A percentile compares a stretch with the other conserved stretches of the same genome.
Evolutionary conservation across 1,140 invertebrate genomes (phyloP).

Genomic region (Drosophila lini): DNA sequence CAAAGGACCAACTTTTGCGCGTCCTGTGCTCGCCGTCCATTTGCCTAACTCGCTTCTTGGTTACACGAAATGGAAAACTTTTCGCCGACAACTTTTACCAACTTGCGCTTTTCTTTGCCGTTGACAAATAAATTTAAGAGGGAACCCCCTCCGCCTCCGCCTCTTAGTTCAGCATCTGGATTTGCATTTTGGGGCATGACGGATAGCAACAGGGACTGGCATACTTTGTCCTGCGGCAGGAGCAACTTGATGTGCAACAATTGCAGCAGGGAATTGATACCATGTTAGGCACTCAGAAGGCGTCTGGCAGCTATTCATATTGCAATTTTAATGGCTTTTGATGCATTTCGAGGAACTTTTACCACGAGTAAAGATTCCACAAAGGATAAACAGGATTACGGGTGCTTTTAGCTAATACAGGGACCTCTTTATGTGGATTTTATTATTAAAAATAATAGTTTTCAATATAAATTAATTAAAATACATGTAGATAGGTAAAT

Average conservation of each 20-base stretch:
- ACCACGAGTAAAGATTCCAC: background rate
- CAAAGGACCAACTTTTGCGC: conserved; percentile 53
- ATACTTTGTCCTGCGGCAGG: conserved; percentile 15
- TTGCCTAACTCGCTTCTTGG: conserved; percentile 46
- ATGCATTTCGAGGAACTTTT: background rate
- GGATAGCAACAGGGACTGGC: conserved; percentile 13
- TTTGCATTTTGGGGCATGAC: conserved; percentile 67
- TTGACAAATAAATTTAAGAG: conserved; percentile 73
- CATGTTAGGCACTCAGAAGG: background rate
- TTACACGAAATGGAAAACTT: conserved; percentile 48
- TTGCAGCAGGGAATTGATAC: conserved; percentile 41
- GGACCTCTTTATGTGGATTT: too few species aligned
- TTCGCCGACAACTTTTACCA: conserved; percentile 53
- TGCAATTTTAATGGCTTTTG: conserved; percentile 24
- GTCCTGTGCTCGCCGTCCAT: conserved; percentile 36
- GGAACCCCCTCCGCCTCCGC: background rate
- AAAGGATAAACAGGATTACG: background rate
- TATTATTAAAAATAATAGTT: too few species aligned
- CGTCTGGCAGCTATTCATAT: conserved; percentile 18
- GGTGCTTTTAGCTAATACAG: background rate
- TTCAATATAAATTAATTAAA: too few species aligned
- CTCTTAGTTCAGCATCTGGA: conserved; percentile 20
- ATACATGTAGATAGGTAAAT: too few species aligned
- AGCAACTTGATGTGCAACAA: conserved; percentile 46
- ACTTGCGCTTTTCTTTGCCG: conserved; percentile 76